Evolutionary conservation across 2,797 vertebrate genomes (phyloP).

Genomic region (Podargus strigoides): DNA sequence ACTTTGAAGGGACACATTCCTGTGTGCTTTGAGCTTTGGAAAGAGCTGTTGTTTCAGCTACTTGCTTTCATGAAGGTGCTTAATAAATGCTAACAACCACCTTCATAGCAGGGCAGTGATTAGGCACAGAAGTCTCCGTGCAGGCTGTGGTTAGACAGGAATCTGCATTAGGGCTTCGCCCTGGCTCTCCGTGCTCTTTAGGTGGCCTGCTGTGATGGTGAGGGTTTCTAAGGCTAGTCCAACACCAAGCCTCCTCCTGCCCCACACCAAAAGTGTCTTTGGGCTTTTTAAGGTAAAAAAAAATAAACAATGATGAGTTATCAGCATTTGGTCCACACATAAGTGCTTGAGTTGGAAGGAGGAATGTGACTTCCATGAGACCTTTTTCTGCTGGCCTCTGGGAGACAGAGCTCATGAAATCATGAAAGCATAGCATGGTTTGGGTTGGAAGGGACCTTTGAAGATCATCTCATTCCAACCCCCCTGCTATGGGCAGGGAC

Average conservation of each 20-base stretch:
- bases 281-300: neutral
- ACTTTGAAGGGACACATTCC: neutral
- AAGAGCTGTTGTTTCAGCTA: neutral
- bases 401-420: neutral
- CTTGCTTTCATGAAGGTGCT: neutral
- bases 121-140: accelerated
- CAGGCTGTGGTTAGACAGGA: neutral
- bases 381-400: neutral
- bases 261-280: neutral
- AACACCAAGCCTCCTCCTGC: neutral
- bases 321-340: neutral
- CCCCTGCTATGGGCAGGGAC: neutral
- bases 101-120: neutral
- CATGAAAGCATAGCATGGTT: neutral
- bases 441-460: neutral
- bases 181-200: neutral
- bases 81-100: neutral
- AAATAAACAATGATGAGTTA: neutral
- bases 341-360: neutral
- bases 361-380: neutral
- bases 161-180: neutral
- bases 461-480: accelerated
- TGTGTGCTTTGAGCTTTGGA: neutral
- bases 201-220: neutral
- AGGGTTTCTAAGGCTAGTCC: neutral